phyloP scores from a whole-genome alignment of 30 jellyfish, hydroid and myxozoan species.

The Catostylus mosaicus region DNA sequence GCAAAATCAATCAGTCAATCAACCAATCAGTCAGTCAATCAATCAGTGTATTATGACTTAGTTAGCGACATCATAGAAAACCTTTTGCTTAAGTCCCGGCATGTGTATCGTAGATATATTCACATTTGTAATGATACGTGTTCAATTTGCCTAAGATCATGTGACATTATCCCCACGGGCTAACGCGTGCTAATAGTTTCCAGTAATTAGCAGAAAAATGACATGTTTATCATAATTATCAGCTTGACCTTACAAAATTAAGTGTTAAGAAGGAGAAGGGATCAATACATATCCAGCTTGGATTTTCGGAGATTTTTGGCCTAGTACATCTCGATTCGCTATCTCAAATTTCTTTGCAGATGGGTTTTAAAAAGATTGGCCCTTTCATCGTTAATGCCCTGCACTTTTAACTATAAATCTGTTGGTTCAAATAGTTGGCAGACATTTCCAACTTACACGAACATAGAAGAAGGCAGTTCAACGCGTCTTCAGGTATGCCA shows the following conservation, averaged over 20 bases:
- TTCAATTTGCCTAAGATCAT: neutral
- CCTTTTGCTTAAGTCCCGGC: too few species aligned
- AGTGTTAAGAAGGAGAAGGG: neutral
- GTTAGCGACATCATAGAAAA: too few species aligned
- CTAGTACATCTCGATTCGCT: neutral
- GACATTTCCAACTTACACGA: neutral
- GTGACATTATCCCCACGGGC: neutral
- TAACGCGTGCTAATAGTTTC: neutral
- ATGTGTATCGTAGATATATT: too few species aligned
- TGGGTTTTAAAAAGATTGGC: conserved; percentile 7
- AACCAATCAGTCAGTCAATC: too few species aligned
- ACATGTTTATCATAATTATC: neutral
- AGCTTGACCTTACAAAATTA: neutral
- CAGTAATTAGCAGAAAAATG: neutral
- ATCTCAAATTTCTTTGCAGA: conserved; percentile 20
- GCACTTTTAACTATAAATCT: neutral
- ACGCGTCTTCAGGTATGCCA: neutral
- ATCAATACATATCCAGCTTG: conserved; percentile 33
- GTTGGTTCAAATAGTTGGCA: neutral
- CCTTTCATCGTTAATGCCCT: neutral
- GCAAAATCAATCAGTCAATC: too few species aligned
- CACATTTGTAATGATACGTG: too few species aligned
- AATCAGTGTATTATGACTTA: too few species aligned
- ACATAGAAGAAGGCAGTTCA: neutral
- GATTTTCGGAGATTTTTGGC: conserved; percentile 8